Percentiles rank a stretch among this genome's conserved stretches.
Conservation (phyloP, 2,113 vertebrate species). For the Nothoprocta pentlandii region DNA sequence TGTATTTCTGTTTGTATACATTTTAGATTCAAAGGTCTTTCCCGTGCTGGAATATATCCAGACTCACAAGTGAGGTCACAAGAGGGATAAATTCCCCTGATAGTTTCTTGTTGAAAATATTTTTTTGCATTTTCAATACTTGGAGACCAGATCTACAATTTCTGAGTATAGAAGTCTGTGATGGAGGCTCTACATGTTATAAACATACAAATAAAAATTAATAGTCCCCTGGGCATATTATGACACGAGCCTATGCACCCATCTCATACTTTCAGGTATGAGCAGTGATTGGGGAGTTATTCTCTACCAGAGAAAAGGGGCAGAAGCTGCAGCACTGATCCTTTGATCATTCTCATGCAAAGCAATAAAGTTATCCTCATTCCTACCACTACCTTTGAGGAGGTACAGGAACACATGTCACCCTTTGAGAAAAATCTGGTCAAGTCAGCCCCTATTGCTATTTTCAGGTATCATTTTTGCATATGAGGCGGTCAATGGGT, state of each 20-base stretch:
- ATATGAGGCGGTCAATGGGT: background rate
- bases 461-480: background rate
- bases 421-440: background rate
- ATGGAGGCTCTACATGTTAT: background rate
- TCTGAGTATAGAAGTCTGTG: background rate
- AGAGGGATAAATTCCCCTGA: background rate
- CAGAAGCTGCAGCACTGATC: no score
- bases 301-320: background rate
- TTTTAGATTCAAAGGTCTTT: conserved; percentile 49
- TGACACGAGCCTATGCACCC: background rate
- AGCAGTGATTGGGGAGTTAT: background rate
- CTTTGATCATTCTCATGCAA: background rate
- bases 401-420: background rate
- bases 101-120: background rate
- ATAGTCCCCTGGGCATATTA: background rate
- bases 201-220: background rate
- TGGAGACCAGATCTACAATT: background rate
- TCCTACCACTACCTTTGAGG: background rate
- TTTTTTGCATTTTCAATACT: conserved; percentile 18
- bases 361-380: background rate
- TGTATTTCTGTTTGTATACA: conserved; percentile 56
- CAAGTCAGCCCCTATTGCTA: background rate
- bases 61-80: background rate
- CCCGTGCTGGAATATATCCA: conserved; percentile 43
- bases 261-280: background rate